These are phyloP conservation scores for Parambassis ranga DNA, from an alignment of 2,797 vertebrate genomes.

Conservation along the genomic window DNA sequence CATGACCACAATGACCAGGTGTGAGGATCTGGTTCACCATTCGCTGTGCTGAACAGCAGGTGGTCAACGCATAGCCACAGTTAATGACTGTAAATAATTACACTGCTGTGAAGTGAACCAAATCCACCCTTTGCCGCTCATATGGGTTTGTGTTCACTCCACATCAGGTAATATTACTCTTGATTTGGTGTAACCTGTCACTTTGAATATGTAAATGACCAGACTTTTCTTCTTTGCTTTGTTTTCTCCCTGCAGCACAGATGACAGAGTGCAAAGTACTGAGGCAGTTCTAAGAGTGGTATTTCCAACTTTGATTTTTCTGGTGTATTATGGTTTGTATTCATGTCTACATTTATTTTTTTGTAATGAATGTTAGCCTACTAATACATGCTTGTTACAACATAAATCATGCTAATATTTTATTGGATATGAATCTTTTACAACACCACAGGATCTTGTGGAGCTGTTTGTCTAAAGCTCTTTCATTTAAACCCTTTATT, in stretches of 20 bases:
- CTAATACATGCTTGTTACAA: neutral
- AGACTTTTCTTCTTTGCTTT: neutral
- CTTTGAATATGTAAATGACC: neutral
- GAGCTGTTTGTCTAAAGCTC: too few relatives aligned
- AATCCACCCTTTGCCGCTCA: slow-evolving; percentile 10
- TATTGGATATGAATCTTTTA: too few relatives aligned
- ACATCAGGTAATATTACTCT: slow-evolving; percentile 57
- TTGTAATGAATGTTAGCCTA: neutral
- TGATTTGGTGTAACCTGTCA: neutral
- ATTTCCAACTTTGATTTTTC: neutral
- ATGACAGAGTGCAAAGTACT: neutral
- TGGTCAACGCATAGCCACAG: neutral
- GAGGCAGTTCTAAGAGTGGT: neutral
- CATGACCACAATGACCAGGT: neutral
- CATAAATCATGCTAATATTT: too few relatives aligned
- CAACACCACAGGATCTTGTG: too few relatives aligned
- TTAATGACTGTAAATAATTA: slow-evolving; percentile 12
- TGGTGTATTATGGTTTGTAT: too few relatives aligned
- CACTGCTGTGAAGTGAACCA: slow-evolving; percentile 60
- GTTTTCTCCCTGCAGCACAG: neutral
- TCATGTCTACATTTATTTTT: neutral
- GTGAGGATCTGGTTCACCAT: neutral
- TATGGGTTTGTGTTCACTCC: slow-evolving; percentile 49
- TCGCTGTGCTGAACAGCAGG: neutral
- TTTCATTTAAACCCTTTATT: too few relatives aligned